These are phyloP conservation scores for Hemiscyllium ocellatum DNA, from an alignment of 2,113 vertebrate species.

Conservation along the genomic window DNA sequence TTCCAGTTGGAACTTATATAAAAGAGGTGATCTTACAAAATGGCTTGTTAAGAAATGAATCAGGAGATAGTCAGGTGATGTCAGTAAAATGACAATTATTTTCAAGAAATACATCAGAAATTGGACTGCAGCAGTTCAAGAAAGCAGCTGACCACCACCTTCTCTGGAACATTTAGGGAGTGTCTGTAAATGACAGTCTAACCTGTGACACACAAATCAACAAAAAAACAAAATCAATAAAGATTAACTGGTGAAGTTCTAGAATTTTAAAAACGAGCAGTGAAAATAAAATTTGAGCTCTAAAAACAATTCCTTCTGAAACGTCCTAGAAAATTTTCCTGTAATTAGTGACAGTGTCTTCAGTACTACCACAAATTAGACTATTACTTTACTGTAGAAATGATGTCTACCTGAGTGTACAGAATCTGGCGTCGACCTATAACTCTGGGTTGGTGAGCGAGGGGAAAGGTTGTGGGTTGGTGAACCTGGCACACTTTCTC, in stretches of 20 bases:
- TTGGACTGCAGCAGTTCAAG: too few relatives aligned
- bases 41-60: too few relatives aligned
- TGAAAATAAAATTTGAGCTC: neutral
- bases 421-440: slow-evolving; percentile 76
- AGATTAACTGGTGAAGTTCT: neutral
- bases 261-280: neutral
- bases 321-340: neutral
- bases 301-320: neutral
- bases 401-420: slow-evolving; percentile 72
- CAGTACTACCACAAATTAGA: neutral
- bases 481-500: slow-evolving; percentile 87
- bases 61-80: too few relatives aligned
- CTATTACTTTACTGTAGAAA: neutral
- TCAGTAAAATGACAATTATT: too few relatives aligned
- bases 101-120: too few relatives aligned
- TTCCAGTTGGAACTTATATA: too few relatives aligned
- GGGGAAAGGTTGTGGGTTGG: slow-evolving; percentile 90
- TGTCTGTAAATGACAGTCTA: too few relatives aligned
- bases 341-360: neutral
- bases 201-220: too few relatives aligned
- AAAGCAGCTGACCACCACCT: too few relatives aligned
- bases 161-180: too few relatives aligned
- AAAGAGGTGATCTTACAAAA: too few relatives aligned
- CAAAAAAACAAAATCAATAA: too few relatives aligned
- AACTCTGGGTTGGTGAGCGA: slow-evolving; percentile 84